Conservation (phyloP, 37 sponge, comb jelly and placozoan species). For the Halisarca cf. caerulea region DNA sequence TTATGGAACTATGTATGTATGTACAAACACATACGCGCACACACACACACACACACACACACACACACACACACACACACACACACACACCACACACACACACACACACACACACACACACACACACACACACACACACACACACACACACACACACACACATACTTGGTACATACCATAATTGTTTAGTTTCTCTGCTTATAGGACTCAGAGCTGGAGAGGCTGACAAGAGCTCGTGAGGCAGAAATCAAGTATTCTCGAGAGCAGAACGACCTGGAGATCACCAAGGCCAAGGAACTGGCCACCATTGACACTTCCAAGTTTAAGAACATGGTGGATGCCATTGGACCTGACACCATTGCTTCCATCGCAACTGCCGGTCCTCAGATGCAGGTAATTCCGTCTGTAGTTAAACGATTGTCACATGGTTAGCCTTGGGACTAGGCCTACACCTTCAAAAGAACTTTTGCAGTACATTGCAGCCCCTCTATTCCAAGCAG, state of each 20-base stretch:
- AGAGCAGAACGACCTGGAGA: conserved; percentile 94
- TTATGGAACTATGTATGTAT: neutral
- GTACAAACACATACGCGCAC: too few relatives aligned
- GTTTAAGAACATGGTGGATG: conserved; percentile 90
- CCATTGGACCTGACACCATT: conserved; percentile 93
- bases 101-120: too few relatives aligned
- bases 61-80: too few relatives aligned
- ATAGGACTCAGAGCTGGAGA: conserved; percentile 93
- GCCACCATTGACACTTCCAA: conserved; percentile 85
- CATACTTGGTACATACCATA: too few relatives aligned
- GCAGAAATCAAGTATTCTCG: conserved; percentile 90
- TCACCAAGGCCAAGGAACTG: conserved; percentile 78
- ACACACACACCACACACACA: neutral
- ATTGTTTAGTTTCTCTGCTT: neutral
- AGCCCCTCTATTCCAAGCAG: too few relatives aligned
- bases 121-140: too few relatives aligned
- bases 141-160: too few relatives aligned
- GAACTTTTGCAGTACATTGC: too few relatives aligned
- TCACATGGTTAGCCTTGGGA: too few relatives aligned
- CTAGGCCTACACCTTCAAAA: too few relatives aligned
- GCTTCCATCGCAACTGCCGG: conserved; percentile 88
- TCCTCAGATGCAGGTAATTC: conserved; percentile 85
- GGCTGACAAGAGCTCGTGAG: conserved; percentile 88
- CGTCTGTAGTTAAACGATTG: neutral
- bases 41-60: too few relatives aligned